Conservation (phyloP, 2,797 vertebrate genomes). For the Malurus splendens region DNA sequence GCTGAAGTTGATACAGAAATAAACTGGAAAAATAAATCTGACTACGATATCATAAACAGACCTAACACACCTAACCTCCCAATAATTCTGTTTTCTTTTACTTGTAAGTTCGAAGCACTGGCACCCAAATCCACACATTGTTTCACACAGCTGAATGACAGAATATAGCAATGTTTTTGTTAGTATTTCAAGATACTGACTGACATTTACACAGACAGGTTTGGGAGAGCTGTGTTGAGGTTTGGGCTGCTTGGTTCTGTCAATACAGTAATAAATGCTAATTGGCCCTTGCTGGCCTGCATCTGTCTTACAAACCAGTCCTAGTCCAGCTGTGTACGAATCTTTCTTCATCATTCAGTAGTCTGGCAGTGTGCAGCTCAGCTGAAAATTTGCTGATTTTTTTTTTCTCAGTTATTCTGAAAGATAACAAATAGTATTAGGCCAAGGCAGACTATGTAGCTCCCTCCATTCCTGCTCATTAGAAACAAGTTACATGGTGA, state of each 20-base stretch:
- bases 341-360: neutral
- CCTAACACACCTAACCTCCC: neutral
- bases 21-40: neutral
- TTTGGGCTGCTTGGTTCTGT: neutral
- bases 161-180: neutral
- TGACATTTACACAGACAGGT: neutral
- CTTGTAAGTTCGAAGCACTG: neutral
- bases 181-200: neutral
- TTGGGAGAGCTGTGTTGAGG: neutral
- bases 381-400: neutral
- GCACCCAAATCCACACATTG: neutral
- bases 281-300: neutral
- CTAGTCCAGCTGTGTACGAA: neutral
- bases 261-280: neutral
- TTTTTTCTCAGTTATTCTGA: neutral
- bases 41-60: neutral
- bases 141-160: neutral
- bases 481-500: neutral
- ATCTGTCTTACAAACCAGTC: neutral
- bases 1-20: neutral
- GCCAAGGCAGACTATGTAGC: neutral
- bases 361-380: neutral
- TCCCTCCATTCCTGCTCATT: neutral
- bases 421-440: neutral
- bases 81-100: neutral